Evolutionary conservation across 2,797 vertebrate species (phyloP).

Genomic region (Semaprochilodus insignis): DNA sequence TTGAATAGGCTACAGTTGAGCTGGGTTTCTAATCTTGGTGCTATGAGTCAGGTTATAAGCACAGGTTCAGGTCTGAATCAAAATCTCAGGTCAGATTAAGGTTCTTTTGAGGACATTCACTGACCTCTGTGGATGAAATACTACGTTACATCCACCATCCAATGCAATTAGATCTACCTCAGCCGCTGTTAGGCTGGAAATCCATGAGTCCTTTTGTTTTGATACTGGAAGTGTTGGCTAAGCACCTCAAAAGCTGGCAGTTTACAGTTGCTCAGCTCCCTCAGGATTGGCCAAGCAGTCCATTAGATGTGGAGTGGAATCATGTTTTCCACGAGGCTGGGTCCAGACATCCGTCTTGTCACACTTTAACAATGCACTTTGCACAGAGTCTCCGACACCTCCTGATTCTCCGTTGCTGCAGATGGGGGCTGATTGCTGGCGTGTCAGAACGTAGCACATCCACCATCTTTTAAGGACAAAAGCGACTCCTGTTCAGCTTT

Average conservation of each 20-base stretch:
- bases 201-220: conserved; percentile 45
- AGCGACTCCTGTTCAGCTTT: conserved; percentile 15
- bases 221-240: conserved; percentile 58
- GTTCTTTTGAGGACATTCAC: neutral
- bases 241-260: conserved; percentile 24
- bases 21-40: too few relatives aligned
- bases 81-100: neutral
- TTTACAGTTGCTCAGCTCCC: conserved; percentile 54
- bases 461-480: conserved; percentile 5
- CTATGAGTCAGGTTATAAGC: too few relatives aligned
- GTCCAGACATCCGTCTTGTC: conserved; percentile 73
- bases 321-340: conserved; percentile 73
- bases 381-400: conserved; percentile 27
- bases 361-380: conserved; percentile 64
- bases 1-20: too few relatives aligned
- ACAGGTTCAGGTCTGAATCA: neutral
- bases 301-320: conserved; percentile 76
- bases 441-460: conserved; percentile 23
- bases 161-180: conserved; percentile 10
- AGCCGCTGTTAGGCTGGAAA: neutral
- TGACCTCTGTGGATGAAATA: neutral
- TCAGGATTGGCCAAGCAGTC: conserved; percentile 64
- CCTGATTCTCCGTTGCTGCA: conserved; percentile 9
- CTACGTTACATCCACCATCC: neutral
- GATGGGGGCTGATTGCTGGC: conserved; percentile 15